Evolutionary conservation across 2,113 vertebrate species (phyloP), one percentile per base, ranked within the genome.

Genomic region (Grus americana): DNA sequence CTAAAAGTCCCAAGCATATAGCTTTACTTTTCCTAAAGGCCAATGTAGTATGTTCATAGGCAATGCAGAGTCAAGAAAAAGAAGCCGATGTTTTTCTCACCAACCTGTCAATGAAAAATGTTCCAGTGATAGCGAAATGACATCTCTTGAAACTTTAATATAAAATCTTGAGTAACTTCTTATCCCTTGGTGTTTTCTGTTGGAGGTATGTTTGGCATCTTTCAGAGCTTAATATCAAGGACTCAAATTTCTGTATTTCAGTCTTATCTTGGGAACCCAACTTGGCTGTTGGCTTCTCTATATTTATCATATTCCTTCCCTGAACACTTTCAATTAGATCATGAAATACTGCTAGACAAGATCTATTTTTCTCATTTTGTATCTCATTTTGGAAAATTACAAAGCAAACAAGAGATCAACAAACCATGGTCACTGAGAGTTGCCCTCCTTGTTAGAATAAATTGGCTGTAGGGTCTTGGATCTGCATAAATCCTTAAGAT

Each of bases 71-170:
- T 82, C 46, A 70, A 81, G 85, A 42, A 95, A 95, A 74, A 79
- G 46, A 67, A 91, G 42, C 29, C n/a, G 47, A 54, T 70, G 42
- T 70, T 95, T 95, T 90, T 93, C 78, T 92, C 36, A 84, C 46
- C 47, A 58, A 36, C 81, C 73, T 87, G 40, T 72, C 81, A 88
- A 85, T 93, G 79, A 96, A 96, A 97, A 90, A 92, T 86, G 62
- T 85, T 93, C 12, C 36, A 50, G n/a, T 82, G n/a, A 17, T 82
- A 79, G 34, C 88, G 78, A 90, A 93, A 94, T 94, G 93, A 95
- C 93, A 96, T 83, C 40, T 93, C 46, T 68, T 92, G 70, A 93
- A 95, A 96, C 46, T 90, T 95, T 81, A 82, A 79, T 97, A 96
- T 86, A 96, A 95, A 94, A 85, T 90, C 78, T 86, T 76, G 74